Evolutionary conservation across 2,797 vertebrate species (phyloP).

Genomic region (Halcyon leucocephala): DNA sequence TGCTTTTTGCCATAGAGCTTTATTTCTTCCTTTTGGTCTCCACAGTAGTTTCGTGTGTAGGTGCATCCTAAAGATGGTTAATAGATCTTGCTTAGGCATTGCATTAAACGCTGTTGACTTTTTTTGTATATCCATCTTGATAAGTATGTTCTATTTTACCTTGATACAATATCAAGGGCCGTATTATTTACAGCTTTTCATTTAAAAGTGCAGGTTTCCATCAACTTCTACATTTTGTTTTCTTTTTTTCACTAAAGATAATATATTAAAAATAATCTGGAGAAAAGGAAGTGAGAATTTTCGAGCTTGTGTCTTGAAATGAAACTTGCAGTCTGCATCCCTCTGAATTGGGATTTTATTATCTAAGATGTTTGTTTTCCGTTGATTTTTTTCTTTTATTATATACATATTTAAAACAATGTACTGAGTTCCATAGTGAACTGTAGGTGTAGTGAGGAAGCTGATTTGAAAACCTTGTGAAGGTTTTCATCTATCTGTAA

Average conservation of each 20-base stretch:
- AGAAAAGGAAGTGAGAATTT: background rate
- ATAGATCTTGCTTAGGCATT: background rate
- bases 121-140: background rate
- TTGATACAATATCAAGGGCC: background rate
- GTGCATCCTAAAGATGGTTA: background rate
- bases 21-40: background rate
- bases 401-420: background rate
- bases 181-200: background rate
- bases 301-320: background rate
- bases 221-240: background rate
- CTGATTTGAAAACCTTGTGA: background rate
- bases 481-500: background rate
- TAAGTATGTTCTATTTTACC: background rate
- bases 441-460: background rate
- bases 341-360: background rate
- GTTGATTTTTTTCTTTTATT: background rate
- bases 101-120: background rate
- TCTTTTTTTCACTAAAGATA: background rate
- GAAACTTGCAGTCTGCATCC: background rate
- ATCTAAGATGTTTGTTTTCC: background rate
- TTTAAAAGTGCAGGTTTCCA: background rate
- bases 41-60: background rate
- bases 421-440: background rate
- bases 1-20: background rate
- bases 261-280: background rate